Percentiles rank a stretch among this genome's conserved stretches.
phyloP scores from a whole-genome alignment of 2,797 vertebrate genomes.

The Malurus leucopterus region DNA sequence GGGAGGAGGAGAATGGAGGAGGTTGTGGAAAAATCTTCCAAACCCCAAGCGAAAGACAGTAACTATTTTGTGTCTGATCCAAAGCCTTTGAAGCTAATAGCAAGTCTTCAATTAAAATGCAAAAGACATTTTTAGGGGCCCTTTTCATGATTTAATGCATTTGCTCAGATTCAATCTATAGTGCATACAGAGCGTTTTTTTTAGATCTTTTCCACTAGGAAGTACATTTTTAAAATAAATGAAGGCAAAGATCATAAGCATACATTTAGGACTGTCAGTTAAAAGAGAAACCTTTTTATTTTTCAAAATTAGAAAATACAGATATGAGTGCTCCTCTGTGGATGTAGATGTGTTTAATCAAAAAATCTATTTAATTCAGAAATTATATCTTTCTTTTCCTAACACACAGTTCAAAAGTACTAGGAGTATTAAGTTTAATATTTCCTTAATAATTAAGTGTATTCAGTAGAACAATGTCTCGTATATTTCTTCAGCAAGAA shows the following conservation, averaged over 20 bases:
- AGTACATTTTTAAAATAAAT: background rate
- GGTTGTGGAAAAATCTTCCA: background rate
- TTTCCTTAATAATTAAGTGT: background rate
- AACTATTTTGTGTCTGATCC: background rate
- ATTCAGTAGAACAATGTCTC: background rate
- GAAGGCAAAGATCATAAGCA: background rate
- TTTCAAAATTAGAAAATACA: background rate
- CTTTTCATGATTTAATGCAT: background rate
- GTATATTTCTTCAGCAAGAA: background rate
- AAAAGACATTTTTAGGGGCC: background rate
- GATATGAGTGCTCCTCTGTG: background rate
- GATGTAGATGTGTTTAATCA: background rate
- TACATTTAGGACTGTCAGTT: background rate
- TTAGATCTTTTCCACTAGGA: background rate
- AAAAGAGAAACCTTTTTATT: background rate
- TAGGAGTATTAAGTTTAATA: background rate
- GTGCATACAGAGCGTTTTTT: background rate
- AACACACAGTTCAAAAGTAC: background rate
- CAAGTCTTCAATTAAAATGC: background rate
- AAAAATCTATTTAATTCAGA: background rate
- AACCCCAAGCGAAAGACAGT: background rate
- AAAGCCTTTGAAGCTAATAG: slow-evolving; percentile 10
- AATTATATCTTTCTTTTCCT: background rate
- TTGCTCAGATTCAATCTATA: background rate
- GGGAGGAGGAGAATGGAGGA: background rate